phyloP scores from a whole-genome alignment of 2,113 vertebrate species.

The Apeltes quadracus region DNA sequence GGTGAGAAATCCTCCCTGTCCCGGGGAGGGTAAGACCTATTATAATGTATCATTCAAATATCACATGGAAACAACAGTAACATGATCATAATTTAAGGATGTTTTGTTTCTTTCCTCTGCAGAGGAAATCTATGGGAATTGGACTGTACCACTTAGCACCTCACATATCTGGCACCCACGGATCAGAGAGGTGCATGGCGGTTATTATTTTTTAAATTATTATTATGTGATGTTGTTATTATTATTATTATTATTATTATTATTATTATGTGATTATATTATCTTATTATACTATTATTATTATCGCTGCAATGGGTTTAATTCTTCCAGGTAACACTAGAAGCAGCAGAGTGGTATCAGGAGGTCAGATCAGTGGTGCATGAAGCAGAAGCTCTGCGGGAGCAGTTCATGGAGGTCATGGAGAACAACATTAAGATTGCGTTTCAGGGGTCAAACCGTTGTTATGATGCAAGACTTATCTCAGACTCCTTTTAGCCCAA shows the following conservation, averaged over 20 bases:
- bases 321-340: background rate
- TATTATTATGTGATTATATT: too few relatives aligned
- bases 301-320: background rate
- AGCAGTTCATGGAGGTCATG: background rate
- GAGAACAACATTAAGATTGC: background rate
- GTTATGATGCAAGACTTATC: background rate
- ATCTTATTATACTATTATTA: too few relatives aligned
- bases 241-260: too few relatives aligned
- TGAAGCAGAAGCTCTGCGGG: background rate
- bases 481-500: background rate
- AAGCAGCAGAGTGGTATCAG: background rate
- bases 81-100: background rate
- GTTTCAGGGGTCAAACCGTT: background rate
- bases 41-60: background rate
- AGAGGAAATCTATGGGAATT: constrained; percentile 96
- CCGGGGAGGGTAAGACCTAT: too few relatives aligned
- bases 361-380: background rate
- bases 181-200: constrained; percentile 84
- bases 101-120: constrained; percentile 20
- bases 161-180: constrained; percentile 94
- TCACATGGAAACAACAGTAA: background rate
- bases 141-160: constrained; percentile 88
- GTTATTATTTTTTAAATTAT: background rate
- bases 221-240: too few relatives aligned
- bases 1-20: background rate